These are phyloP conservation scores for Geococcyx californianus DNA, from an alignment of 2,113 vertebrate genomes.

Conservation along the genomic window DNA sequence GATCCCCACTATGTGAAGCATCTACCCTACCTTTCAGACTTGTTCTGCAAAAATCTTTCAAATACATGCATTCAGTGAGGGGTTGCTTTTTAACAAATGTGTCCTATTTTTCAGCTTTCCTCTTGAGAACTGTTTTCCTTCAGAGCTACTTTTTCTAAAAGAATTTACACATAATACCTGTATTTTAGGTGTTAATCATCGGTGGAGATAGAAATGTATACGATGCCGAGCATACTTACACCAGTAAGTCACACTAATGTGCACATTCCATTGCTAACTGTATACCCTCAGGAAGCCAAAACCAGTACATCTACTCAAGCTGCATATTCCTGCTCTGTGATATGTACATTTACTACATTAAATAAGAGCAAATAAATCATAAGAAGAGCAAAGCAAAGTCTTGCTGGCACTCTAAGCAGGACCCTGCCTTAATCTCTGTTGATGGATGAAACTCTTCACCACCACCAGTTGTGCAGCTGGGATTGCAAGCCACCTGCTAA, in stretches of 20 bases:
- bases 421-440: background rate
- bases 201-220: background rate
- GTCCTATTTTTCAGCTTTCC: background rate
- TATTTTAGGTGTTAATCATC: background rate
- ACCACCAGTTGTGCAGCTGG: background rate
- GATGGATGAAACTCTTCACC: background rate
- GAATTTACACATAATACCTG: background rate
- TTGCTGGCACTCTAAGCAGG: background rate
- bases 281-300: background rate
- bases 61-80: background rate
- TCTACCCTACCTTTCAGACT: background rate
- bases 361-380: background rate
- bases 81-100: background rate
- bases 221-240: background rate
- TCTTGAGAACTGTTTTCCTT: background rate
- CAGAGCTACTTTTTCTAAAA: background rate
- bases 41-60: background rate
- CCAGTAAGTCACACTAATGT: fast-evolving
- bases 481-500: background rate
- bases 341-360: background rate
- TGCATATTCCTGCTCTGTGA: background rate
- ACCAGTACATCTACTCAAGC: background rate
- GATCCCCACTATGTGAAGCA: background rate
- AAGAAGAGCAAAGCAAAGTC: background rate
- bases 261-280: background rate